phyloP scores from a whole-genome alignment of 2,113 vertebrate genomes.

The Misgurnus anguillicaudatus region DNA sequence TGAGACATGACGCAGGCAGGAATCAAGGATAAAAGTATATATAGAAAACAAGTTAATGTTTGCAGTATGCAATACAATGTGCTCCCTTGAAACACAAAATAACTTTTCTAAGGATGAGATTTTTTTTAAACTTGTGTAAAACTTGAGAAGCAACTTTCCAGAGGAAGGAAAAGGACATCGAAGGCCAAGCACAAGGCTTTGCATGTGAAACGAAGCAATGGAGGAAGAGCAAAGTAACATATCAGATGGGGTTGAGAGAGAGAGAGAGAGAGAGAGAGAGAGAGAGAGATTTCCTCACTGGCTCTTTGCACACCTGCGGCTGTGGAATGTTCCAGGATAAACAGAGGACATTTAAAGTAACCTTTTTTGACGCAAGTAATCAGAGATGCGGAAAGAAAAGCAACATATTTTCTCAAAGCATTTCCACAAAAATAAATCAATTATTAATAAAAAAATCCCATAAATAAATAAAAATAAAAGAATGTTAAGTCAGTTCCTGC shows the following conservation, averaged over 20 bases:
- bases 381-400: conserved; percentile 19
- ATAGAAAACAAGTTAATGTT: background rate
- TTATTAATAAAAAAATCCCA: too few relatives aligned
- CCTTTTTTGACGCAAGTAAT: conserved; percentile 7
- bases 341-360: conserved; percentile 35
- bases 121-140: background rate
- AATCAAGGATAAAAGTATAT: background rate
- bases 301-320: conserved; percentile 37
- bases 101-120: background rate
- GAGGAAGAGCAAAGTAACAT: background rate
- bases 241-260: background rate
- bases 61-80: background rate
- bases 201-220: background rate
- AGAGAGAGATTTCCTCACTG: conserved; percentile 9
- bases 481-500: too few relatives aligned
- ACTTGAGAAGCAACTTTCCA: background rate
- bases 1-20: background rate
- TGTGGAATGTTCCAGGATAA: conserved; percentile 41
- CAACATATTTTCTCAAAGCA: background rate
- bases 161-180: background rate
- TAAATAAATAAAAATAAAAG: too few relatives aligned
- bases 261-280: conserved; percentile 6
- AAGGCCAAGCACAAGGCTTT: conserved; percentile 7
- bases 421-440: background rate
- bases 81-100: conserved; percentile 14